Conservation (phyloP, 2,888 invertebrate genomes). For the Caenorhabditis macrosperma region DNA sequence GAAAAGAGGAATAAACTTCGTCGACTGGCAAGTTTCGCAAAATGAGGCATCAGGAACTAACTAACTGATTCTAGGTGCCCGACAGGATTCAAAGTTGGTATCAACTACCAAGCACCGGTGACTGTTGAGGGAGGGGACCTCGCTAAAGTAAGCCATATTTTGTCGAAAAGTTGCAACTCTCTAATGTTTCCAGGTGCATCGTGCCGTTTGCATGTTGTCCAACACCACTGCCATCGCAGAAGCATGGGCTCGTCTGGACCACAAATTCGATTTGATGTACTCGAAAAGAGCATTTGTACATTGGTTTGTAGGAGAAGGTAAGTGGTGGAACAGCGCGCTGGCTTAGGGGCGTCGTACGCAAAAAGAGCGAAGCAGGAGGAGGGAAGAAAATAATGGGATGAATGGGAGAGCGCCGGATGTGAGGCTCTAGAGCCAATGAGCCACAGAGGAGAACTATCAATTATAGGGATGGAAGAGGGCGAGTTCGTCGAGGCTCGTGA, state of each 20-base stretch:
- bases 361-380: background rate
- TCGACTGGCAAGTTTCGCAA: constrained; percentile 81
- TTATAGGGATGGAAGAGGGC: constrained; percentile 73
- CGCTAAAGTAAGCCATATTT: constrained; percentile 75
- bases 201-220: constrained; percentile 89
- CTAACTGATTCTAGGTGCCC: constrained; percentile 84
- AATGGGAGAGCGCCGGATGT: background rate
- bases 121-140: constrained; percentile 94
- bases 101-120: constrained; percentile 84
- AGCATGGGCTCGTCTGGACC: constrained; percentile 88
- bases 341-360: background rate
- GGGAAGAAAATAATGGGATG: background rate
- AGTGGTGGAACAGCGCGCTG: background rate
- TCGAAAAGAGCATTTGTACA: constrained; percentile 71
- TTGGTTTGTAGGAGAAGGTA: constrained; percentile 70
- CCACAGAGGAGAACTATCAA: background rate
- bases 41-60: no score
- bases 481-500: constrained; percentile 70
- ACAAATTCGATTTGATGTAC: constrained; percentile 83
- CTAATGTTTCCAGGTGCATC: constrained; percentile 77
- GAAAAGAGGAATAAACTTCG: constrained; percentile 85
- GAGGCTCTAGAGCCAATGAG: background rate
- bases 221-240: constrained; percentile 91
- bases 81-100: constrained; percentile 85
- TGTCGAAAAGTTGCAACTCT: background rate